Base-by-base conservation (phyloP, 2,113 vertebrate genomes). In the Pluvianellus socialis region DNA sequence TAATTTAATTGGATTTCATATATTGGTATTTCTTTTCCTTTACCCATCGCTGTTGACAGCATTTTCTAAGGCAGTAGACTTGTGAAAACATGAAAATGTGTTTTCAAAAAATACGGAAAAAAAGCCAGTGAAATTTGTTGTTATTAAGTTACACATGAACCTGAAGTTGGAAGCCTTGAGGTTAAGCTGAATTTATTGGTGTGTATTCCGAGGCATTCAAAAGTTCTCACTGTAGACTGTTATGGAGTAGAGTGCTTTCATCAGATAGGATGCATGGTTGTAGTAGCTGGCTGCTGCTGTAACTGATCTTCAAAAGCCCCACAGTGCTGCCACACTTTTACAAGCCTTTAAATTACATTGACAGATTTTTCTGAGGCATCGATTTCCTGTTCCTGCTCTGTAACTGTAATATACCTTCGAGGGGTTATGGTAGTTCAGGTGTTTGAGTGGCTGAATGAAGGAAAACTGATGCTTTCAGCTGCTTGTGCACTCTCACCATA, bases 401-500 rank as follows among this genome's bases (percentile, higher is more conserved):
- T 30, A 65, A 30, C n/a, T 76, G 0, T 23, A 26, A 12, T 50
- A 28, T 1, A 23, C 20, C 44, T 72, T n/a, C 44, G 19, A n/a
- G 56, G 19, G 16, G 12, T n/a, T 55, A 2, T 24, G 33, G 50
- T 22, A 32, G 24, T 50, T 68, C 59, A 62, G 47, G 28, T 55
- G 6, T 91, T 66, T 17, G 71, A 30, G 63, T 45, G 45, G 44
- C 35, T 76, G 58, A 28, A 61, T 9, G 53, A 14, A 30, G 35
- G 27, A 20, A 76, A 75, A 53, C 14, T 40, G 49, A 47, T 82
- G 44, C 18, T 73, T 63, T 59, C 33, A 50, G 10, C 49, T 84
- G 56, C 47, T 33, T 67, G 12, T 52, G 27, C 16, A 7, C 35
- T 68, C 59, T 4, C 4, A 22, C 26, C 0, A 0, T 6, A 10